These are phyloP conservation scores for Microplitis demolitor DNA, from an alignment of 1,140 invertebrate species.

Conservation along the genomic window DNA sequence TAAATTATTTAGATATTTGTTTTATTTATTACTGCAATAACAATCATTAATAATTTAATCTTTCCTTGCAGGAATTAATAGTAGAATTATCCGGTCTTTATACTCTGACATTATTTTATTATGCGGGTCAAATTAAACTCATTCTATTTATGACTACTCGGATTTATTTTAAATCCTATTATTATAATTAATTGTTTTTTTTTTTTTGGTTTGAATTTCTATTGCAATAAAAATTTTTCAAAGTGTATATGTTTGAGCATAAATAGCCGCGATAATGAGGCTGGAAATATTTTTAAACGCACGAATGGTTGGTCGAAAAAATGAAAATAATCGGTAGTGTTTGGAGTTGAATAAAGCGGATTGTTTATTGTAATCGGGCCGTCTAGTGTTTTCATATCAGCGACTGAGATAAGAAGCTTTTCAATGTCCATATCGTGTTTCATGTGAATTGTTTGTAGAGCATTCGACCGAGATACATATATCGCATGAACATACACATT, in stretches of 20 bases:
- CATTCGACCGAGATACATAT: not conserved
- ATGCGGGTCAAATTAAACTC: conserved; percentile 14
- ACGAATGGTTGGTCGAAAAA: not conserved
- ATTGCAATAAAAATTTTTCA: too few species aligned
- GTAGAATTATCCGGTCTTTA: conserved; percentile 13
- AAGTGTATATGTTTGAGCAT: too few species aligned
- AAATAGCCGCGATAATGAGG: too few species aligned
- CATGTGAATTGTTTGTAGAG: conserved; percentile 24
- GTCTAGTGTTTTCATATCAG: conserved; percentile 41
- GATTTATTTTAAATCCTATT: not conserved
- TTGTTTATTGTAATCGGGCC: conserved; percentile 45
- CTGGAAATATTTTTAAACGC: not conserved
- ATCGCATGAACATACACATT: not conserved
- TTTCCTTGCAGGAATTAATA: not conserved
- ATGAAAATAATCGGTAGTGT: conserved; percentile 2
- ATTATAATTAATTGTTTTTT: not conserved
- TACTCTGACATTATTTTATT: not conserved
- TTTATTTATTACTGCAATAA: not conserved
- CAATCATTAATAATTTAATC: conserved; percentile 6
- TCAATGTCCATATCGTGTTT: conserved; percentile 40
- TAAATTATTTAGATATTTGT: not conserved
- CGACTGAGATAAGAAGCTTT: conserved; percentile 42
- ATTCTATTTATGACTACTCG: conserved; percentile 7
- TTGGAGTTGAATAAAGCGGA: conserved; percentile 24
- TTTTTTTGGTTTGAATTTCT: too few species aligned